Base-by-base conservation (phyloP, 2,113 vertebrate genomes). In the Sitta europaea region DNA sequence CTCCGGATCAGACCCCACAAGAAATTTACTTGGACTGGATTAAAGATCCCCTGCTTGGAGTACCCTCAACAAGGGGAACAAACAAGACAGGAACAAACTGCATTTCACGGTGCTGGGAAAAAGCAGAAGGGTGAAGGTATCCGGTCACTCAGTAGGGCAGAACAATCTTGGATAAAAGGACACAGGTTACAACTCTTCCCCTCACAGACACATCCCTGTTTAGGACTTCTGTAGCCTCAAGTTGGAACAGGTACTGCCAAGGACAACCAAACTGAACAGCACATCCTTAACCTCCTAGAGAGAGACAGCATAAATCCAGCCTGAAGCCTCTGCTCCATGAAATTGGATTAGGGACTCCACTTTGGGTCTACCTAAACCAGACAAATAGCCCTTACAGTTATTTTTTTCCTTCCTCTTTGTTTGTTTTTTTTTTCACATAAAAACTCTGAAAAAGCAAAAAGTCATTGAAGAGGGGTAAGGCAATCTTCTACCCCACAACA, bases 321-420 rank as follows among this genome's bases (percentile, higher is more conserved):
- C 55, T 58, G n/a, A 94, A 84, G 51, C 29, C 57, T 94, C 47
- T 84, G 35, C 59, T 95, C 91, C 73, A 65, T 74, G 28, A 88
- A 92, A 93, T 84, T 67, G 59, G 51, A 80, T 92, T 92, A 95
- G 40, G n/a, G 62, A 76, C 36, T 92, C 28, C 16, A 65, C 35
- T 53, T 75, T 21, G 4, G 33, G 31, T 65, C 70, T 42, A 51
- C 53, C 53, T 82, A 92, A 76, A 61, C 1, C 28, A 81, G 47
- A 84, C 35, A 88, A 74, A 82, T n/a, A 94, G 15, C 25, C 43
- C n/a, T 45, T 68, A n/a, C 11, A 43, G 24, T 11, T 48, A 1
- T 25, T 36, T 17, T 85, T 51, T 42, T 40, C 18, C 14, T 57
- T 8, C 10, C 40, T 62, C 40, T 33, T 68, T 40, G 4, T 31